Evolutionary conservation across 2,113 vertebrate genomes (phyloP).

Genomic region (Tor tambroides): DNA sequence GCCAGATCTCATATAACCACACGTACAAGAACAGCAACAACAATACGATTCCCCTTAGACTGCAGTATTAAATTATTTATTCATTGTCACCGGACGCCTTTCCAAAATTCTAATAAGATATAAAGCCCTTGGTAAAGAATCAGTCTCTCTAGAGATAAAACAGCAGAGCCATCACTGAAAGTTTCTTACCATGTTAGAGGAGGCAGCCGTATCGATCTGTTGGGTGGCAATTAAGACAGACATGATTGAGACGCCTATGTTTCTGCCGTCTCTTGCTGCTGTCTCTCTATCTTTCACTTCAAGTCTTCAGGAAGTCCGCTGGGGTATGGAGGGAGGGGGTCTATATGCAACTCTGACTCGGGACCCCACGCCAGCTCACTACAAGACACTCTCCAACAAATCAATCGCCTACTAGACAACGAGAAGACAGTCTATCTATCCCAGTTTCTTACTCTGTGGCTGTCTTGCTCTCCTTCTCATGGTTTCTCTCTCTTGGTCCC

Average conservation of each 20-base stretch:
- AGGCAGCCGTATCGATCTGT: conserved; percentile 65
- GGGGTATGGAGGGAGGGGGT: not conserved
- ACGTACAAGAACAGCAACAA: not conserved
- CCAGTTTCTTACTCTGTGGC: conserved; percentile 35
- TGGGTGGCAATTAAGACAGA: conserved; percentile 75
- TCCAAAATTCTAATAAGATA: not conserved
- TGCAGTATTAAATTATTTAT: not conserved
- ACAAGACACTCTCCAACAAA: conserved; percentile 42
- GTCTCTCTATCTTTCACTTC: conserved; percentile 20
- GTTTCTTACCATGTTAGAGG: conserved; percentile 73
- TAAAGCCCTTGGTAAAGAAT: conserved; percentile 24
- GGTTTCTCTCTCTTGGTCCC: conserved; percentile 40
- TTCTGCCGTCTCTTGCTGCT: conserved; percentile 17
- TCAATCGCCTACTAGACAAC: conserved; percentile 31
- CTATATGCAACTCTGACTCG: conserved; percentile 37
- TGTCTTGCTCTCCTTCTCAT: conserved; percentile 54
- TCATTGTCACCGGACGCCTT: not conserved
- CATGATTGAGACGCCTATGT: conserved; percentile 55
- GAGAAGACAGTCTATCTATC: not conserved
- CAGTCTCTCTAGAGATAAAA: not conserved
- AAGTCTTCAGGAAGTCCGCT: conserved; percentile 9
- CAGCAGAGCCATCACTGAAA: not conserved
- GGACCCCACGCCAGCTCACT: not conserved
- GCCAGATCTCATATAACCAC: not conserved
- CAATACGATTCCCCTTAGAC: not conserved